phyloP scores from a whole-genome alignment of 2,797 vertebrate genomes.

The Centropyge bicolor region DNA sequence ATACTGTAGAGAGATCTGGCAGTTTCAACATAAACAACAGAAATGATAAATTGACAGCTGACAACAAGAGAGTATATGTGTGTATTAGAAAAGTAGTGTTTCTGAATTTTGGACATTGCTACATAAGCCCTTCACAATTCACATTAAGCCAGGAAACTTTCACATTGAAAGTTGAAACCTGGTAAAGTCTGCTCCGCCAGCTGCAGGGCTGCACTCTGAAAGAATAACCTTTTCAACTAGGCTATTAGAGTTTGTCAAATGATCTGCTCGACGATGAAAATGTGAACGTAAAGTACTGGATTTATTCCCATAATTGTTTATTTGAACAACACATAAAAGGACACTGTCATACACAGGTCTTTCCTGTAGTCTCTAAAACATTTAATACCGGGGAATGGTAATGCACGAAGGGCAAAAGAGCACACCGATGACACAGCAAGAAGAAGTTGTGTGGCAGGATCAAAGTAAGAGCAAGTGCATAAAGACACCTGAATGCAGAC shows the following conservation, averaged over 20 bases:
- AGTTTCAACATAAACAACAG: conserved; percentile 6
- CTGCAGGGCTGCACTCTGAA: conserved; percentile 33
- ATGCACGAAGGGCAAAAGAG: neutral
- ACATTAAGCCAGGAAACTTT: neutral
- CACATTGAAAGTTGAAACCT: conserved; percentile 12
- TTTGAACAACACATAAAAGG: conserved; percentile 15
- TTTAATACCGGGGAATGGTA: neutral
- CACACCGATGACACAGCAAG: conserved; percentile 2
- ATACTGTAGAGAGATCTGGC: neutral
- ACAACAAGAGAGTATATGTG: neutral
- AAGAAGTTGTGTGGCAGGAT: conserved; percentile 11
- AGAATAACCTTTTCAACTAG: conserved; percentile 33
- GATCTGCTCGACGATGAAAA: conserved; percentile 32
- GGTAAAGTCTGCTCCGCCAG: conserved; percentile 15
- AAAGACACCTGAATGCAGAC: conserved; percentile 6
- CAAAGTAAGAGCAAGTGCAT: conserved; percentile 8
- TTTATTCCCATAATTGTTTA: conserved; percentile 10
- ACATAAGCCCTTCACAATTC: neutral
- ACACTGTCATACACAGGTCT: neutral
- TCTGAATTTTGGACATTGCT: neutral
- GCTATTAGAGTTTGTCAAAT: conserved; percentile 39
- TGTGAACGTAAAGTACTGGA: neutral
- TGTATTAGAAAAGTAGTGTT: neutral
- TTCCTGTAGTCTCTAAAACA: conserved; percentile 11
- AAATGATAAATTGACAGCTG: conserved; percentile 15